Evolutionary conservation across 1,140 invertebrate species (phyloP).

Genomic region (Hyles vespertilio): DNA sequence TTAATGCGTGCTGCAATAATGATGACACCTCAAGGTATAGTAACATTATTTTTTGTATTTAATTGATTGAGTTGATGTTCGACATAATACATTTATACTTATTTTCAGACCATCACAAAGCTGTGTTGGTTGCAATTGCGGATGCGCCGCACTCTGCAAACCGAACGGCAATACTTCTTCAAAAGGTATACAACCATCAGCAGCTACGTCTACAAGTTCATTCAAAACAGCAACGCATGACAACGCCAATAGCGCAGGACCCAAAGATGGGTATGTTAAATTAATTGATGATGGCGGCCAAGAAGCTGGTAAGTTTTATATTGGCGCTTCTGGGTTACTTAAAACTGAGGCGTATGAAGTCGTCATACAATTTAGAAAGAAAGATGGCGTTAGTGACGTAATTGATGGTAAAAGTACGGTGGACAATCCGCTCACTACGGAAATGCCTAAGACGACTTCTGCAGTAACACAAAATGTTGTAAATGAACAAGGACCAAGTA

Average conservation of each 20-base stretch:
- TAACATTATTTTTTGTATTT: too few species aligned
- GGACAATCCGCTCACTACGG: constrained; percentile 7
- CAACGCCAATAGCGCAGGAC: constrained; percentile 22
- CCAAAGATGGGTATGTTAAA: constrained; percentile 42
- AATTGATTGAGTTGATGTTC: too few species aligned
- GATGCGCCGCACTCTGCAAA: not conserved
- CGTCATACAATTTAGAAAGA: constrained; percentile 62
- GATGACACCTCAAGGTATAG: constrained; percentile 2
- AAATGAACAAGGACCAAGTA: not conserved
- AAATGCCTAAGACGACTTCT: not conserved
- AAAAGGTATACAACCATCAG: constrained; percentile 25
- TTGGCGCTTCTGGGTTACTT: constrained; percentile 56
- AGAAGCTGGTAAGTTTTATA: constrained; percentile 56
- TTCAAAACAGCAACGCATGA: constrained; percentile 44
- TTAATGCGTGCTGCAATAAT: not conserved
- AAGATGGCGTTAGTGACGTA: constrained; percentile 24
- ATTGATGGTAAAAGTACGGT: constrained; percentile 9
- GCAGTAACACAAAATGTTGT: not conserved
- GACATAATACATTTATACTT: not conserved
- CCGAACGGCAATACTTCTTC: not conserved
- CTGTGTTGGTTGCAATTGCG: constrained; percentile 22
- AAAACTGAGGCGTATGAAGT: constrained; percentile 66
- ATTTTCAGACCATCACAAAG: constrained; percentile 14
- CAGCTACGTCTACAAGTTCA: constrained; percentile 41
- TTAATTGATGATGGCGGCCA: constrained; percentile 39